Evolutionary conservation across 1,140 invertebrate genomes (phyloP).

Genomic region (Chionoecetes opilio): DNA sequence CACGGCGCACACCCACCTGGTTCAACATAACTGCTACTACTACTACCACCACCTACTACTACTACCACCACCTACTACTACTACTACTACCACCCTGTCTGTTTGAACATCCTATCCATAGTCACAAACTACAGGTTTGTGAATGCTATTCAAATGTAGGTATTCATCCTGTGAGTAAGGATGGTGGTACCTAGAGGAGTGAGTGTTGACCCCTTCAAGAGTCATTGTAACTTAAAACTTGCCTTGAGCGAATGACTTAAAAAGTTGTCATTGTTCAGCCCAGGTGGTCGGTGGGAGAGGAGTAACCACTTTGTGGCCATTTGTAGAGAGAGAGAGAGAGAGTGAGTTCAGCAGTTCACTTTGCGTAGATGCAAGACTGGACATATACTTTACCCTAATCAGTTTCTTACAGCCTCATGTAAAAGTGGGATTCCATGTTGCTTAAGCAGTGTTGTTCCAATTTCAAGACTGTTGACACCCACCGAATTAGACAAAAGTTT

Average conservation of each 20-base stretch:
- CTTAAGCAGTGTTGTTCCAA: constrained; percentile 68
- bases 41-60: constrained; percentile 75
- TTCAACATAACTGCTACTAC: constrained; percentile 78
- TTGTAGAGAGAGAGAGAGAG: constrained; percentile 30
- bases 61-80: constrained; percentile 77
- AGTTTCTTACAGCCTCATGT: constrained; percentile 50
- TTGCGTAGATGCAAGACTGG: constrained; percentile 64
- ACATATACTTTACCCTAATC: constrained; percentile 42
- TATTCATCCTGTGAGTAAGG: constrained; percentile 73
- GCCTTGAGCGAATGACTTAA: constrained; percentile 62
- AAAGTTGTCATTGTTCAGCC: constrained; percentile 57
- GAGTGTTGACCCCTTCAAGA: constrained; percentile 73
- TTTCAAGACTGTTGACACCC: constrained; percentile 57
- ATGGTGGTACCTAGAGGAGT: constrained; percentile 74
- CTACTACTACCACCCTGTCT: constrained; percentile 77
- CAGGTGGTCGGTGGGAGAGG: constrained; percentile 72
- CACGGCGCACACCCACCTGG: constrained; percentile 72
- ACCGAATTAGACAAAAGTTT: constrained; percentile 20
- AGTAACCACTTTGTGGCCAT: constrained; percentile 67
- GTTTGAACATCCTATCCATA: constrained; percentile 77
- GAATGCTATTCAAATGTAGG: constrained; percentile 68
- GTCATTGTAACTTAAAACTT: constrained; percentile 51
- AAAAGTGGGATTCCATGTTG: constrained; percentile 52
- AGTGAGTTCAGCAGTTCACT: constrained; percentile 65
- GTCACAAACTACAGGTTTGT: constrained; percentile 75